Base-by-base conservation (phyloP, 2,888 invertebrate species). In the Cheilosia grossa region DNA sequence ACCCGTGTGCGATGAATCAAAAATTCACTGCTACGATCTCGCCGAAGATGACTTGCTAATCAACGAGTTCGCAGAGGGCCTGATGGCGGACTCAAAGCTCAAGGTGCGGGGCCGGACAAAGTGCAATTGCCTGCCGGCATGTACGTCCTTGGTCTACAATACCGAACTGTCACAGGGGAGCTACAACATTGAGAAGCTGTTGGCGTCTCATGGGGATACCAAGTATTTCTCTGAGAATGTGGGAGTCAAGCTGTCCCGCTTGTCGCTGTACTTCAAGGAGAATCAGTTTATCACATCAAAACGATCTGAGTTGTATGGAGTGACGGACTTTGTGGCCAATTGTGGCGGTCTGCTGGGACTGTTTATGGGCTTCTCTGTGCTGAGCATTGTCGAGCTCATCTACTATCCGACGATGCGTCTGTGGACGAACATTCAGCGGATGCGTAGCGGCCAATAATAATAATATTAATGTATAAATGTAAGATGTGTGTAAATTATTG, bases 261-360 rank as follows among this genome's bases (percentile, higher is more conserved):
- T 95, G 13, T 93, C 94, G 86, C 93, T 96, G 54, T 95, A 95
- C 91, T 95, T 95, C 91, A 95, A 95, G 89, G 95, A 96, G 87
- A 94, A 94, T 44, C 95, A 95, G 88, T 95, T 95, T 88, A 94
- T 95, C 56, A 94, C 95, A 0, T 94, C 94, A 0, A 93, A 94
- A 53, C 93, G 95, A 4, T 94, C 94, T 0, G 95, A 95, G 88
- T 91, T 95, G 53, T 95, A 94, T 89, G 95, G 95, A 0, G 92
- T 93, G 82, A 94, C 94, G 0, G 95, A 95, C 88, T 95, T 95
- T 89, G 91, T 95, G 37, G 95, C 95, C 49, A 95, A 95, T 90
- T 94, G 94, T 88, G 95, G 95, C 15, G 95, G 95, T 79, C 92
- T 95, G 10, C 93, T 95, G 13, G 95, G 92, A 0, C 88, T 92